A percentile compares a stretch with the other conserved stretches of the same genome.
Conservation (phyloP, 2,113 vertebrate genomes). For the Corvus hawaiiensis region DNA sequence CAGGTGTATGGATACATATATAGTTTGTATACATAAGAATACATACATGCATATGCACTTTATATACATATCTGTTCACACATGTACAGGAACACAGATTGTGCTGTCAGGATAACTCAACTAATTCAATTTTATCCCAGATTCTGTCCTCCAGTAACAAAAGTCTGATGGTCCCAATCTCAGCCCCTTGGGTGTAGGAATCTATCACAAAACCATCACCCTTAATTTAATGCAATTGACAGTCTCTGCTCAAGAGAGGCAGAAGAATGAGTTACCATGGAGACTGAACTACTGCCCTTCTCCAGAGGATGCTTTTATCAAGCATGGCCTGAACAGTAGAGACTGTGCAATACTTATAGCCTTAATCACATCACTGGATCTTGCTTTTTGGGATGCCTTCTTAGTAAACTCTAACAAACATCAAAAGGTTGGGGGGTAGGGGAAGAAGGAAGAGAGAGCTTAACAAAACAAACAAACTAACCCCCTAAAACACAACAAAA, state of each 20-base stretch:
- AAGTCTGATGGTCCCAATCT: background rate
- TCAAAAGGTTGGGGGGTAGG: background rate
- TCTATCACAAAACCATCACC: constrained; percentile 13
- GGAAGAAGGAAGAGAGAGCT: background rate
- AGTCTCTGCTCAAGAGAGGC: background rate
- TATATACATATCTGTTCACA: background rate
- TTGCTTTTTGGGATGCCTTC: background rate
- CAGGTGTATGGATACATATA: background rate
- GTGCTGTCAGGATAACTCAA: background rate
- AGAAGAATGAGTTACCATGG: constrained; percentile 51
- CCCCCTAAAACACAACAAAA: background rate
- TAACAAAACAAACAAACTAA: background rate
- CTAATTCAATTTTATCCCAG: background rate
- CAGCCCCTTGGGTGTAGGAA: background rate
- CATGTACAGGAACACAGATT: background rate
- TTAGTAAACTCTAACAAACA: background rate
- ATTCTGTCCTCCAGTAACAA: background rate
- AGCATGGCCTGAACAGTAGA: background rate
- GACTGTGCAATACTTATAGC: background rate
- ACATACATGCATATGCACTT: background rate
- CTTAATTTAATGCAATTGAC: constrained; percentile 29
- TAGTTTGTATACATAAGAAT: background rate
- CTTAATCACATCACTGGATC: background rate
- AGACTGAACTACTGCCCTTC: constrained; percentile 22
- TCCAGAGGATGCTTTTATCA: constrained; percentile 27